phyloP scores from a whole-genome alignment of 2,797 vertebrate genomes.

The Heliangelus exortis region DNA sequence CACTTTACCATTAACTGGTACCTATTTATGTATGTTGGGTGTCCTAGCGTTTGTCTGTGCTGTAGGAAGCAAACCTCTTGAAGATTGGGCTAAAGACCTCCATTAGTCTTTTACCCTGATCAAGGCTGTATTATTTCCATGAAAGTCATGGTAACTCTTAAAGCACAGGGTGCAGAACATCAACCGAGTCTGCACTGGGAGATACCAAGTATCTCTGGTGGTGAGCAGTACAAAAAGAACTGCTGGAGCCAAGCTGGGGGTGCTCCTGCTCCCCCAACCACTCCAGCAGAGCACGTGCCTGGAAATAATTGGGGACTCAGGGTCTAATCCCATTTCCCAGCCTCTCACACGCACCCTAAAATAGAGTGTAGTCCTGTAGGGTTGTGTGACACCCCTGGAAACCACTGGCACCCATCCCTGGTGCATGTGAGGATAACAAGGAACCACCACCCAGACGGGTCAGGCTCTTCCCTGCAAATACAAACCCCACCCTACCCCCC shows the following conservation, averaged over 20 bases:
- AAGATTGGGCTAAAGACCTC: conserved; percentile 61
- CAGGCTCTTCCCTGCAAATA: background rate
- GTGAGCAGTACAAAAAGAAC: background rate
- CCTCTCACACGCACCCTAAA: background rate
- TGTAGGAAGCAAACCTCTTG: conserved; percentile 36
- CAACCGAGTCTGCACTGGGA: background rate
- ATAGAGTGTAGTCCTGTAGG: background rate
- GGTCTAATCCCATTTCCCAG: background rate
- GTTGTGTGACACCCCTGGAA: background rate
- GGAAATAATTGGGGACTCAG: conserved; percentile 44
- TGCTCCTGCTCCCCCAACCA: background rate
- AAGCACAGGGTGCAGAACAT: conserved; percentile 36
- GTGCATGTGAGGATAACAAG: rapidly evolving
- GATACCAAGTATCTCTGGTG: background rate
- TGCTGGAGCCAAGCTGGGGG: background rate
- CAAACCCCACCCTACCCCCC: background rate
- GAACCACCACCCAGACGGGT: rapidly evolving
- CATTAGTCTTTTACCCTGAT: conserved; percentile 58
- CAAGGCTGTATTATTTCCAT: conserved; percentile 53
- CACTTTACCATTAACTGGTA: conserved; percentile 4
- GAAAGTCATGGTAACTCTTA: conserved; percentile 48
- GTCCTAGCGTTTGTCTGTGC: background rate
- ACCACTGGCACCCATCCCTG: background rate
- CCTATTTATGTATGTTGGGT: background rate
- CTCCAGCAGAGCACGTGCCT: conserved; percentile 28